Evolutionary conservation across 2,113 vertebrate species (phyloP).

Genomic region (Polyodon spathula): DNA sequence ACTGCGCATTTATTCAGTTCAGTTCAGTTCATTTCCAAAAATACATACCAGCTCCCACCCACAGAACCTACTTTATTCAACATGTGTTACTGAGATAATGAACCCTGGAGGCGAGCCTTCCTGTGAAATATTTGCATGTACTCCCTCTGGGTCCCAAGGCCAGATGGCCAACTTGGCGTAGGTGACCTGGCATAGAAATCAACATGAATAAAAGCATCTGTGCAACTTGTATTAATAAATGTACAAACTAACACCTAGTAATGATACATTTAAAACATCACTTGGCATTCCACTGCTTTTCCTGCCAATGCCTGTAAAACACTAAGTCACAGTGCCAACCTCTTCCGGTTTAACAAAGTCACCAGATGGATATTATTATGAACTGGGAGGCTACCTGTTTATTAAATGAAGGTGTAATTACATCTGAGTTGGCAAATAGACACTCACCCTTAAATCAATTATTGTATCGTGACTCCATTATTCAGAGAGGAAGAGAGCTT

Average conservation of each 20-base stretch:
- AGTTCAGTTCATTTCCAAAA: conserved; percentile 30
- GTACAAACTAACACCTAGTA: neutral
- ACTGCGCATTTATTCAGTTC: conserved; percentile 38
- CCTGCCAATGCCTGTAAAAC: neutral
- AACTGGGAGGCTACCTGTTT: conserved; percentile 15
- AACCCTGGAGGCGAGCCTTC: too few species aligned
- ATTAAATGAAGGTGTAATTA: conserved; percentile 32
- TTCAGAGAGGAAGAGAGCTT: conserved; percentile 24
- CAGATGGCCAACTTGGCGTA: too few species aligned
- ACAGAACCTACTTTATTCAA: neutral
- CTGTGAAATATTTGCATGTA: too few species aligned
- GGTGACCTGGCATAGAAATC: too few species aligned
- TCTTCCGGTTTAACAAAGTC: neutral
- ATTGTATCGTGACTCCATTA: conserved; percentile 33
- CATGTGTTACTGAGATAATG: neutral
- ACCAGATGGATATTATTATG: conserved; percentile 3
- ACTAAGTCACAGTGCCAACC: neutral
- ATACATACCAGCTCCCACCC: conserved; percentile 1
- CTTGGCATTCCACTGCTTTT: neutral
- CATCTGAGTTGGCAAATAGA: conserved; percentile 20
- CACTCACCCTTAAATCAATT: conserved; percentile 31
- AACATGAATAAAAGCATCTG: too few species aligned
- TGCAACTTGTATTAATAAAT: neutral
- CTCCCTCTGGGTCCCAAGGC: too few species aligned
- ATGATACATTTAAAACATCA: neutral